Base-by-base conservation (phyloP, 2,797 vertebrate species). In the Rhabdophis nuchalis region DNA sequence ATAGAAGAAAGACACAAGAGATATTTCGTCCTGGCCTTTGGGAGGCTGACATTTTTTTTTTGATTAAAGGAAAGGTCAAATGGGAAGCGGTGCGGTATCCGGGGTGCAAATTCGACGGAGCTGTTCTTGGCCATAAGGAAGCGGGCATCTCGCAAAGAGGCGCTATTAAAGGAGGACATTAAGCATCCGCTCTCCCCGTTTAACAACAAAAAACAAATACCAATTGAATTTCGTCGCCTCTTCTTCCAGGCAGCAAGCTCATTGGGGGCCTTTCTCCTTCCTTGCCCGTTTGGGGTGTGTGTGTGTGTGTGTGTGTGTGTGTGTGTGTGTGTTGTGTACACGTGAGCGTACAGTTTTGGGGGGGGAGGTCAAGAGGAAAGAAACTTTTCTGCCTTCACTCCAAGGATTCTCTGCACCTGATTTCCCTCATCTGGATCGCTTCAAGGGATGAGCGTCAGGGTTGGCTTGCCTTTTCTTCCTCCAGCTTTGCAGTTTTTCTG, bases 161-260 rank as follows among this genome's bases (percentile, higher is more conserved):
- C 86, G 50, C 93, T 60, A 90, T 96, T 94, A 92, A 94, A 57
- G 90, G 93, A 54, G 10, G 86, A 93, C 93, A 93, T 92, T 93
- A 94, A 94, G 91, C 93, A 91, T 92, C 93, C 94, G 89, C 23
- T 92, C 77, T 91, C 89, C 93, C 93, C 94, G 88, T 95, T 36
- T 13, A 3, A 32, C n/a, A n/a, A n/a, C n/a, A 72, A 32, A 32
- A 16, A 0, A 23, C 4, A 58, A 58, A 58, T 58, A 94, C 95
- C 95, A 94, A 90, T n/a, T 85, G 89, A 93, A 93, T 91, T 87
- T 85, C 32, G 46, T 88, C 46, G n/a, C n/a, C 27, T 60, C 85
- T 53, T 85, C 85, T 50, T 46, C 77, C 56, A 53, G 41, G 89
- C 20, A 68, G 86, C 54, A 68, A 94, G n/a, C n/a, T 89, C 10